phyloP scores from a whole-genome alignment of 2,113 vertebrate species.

The Oryctolagus cuniculus region DNA sequence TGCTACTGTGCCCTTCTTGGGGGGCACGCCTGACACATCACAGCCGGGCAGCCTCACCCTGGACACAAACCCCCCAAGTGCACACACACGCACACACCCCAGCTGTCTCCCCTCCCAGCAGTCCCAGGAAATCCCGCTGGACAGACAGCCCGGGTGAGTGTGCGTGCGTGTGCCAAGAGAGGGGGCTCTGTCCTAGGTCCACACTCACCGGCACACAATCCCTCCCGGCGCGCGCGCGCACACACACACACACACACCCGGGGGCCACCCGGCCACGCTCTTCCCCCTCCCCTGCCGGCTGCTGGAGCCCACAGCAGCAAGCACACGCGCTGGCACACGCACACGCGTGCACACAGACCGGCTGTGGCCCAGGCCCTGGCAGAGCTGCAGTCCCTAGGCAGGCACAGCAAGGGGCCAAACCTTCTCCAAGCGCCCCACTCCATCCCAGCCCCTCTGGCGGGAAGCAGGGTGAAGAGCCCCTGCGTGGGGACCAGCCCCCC shows the following conservation, averaged over 20 bases:
- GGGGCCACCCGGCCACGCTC: too few relatives aligned
- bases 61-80: background rate
- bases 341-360: background rate
- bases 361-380: constrained; percentile 44
- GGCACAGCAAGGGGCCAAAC: background rate
- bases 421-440: background rate
- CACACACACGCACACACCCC: background rate
- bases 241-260: constrained; percentile 69
- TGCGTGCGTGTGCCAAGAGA: background rate
- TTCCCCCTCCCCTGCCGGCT: background rate
- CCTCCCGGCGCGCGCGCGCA: constrained; percentile 53
- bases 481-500: constrained; percentile 23
- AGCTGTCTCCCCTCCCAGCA: constrained; percentile 3
- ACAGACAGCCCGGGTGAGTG: background rate
- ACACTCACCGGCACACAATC: background rate
- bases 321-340: background rate
- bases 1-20: background rate
- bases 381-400: constrained; percentile 61
- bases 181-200: background rate
- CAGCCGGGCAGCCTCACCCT: background rate
- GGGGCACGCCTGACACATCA: constrained; percentile 5
- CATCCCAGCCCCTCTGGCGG: background rate
- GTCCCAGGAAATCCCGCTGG: background rate
- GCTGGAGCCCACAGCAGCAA: background rate
- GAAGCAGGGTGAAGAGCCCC: background rate